Evolutionary conservation across 2,888 invertebrate genomes (phyloP), one percentile per base, ranked within the genome.

Genomic region (Smittia aterrima): DNA sequence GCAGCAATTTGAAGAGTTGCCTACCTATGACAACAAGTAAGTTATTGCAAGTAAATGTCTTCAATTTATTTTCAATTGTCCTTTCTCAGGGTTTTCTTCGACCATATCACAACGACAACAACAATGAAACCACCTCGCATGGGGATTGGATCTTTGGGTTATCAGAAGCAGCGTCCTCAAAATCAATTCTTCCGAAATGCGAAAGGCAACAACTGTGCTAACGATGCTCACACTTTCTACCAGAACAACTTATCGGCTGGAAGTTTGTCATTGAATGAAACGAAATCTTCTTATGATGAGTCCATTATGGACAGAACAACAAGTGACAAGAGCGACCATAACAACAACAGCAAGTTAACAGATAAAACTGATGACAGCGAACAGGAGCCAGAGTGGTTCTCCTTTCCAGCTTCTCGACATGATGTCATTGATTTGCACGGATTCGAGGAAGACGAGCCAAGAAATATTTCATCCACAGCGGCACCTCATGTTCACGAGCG

Each of bases 351-450:
- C 16, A 47, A 47, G 16, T 47, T 47, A 11, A 47, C 16, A 16
- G 47, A 47, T 6, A 47, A 47, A 47, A n/a, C 47, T 16, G 47
- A 47, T 47, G 11, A 47, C 11, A 40, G 22, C 11, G 25, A 62
- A 1, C 11, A 40, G 27, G 72, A 72, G 38, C 72, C 72, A 7
- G 72, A 72, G 38, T 72, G 72, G 72, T 72, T 62, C 24, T 54
- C 27, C n/a, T 20, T n/a, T 11, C 72, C 72, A 22, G 72, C 62
- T 20, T 54, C 72, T 1, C 20, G 32, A 16, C 18, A 62, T 7
- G 72, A 72, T 41, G 18, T 62, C 7, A 62, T 72, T 38, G 72
- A 72, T 38, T 62, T 72, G 25, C 72, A 62, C 58, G 72, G 72
- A 11, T 72, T 72, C 20, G 72, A 72, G 1, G 72, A 72, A 13